These are phyloP conservation scores for Varanus komodoensis DNA, from an alignment of 2,113 vertebrate genomes.

Conservation along the genomic window DNA sequence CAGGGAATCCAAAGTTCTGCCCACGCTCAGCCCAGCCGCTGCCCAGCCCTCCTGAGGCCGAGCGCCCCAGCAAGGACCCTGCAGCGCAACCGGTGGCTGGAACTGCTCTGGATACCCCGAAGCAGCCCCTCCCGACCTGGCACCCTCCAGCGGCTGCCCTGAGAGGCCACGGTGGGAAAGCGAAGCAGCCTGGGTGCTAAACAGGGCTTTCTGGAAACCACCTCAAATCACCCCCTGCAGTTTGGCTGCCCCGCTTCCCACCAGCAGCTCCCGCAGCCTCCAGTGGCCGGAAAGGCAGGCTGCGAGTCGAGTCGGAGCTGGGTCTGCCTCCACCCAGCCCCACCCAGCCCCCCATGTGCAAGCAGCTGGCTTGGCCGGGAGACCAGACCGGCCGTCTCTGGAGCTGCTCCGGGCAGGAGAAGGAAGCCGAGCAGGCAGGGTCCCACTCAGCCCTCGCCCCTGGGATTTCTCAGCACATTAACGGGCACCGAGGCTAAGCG, in stretches of 20 bases:
- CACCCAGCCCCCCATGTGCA: not conserved
- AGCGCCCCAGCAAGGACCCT: no score
- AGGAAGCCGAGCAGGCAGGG: no score
- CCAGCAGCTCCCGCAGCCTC: no score
- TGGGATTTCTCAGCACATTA: not conserved
- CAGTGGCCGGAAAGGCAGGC: not conserved
- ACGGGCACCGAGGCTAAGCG: not conserved
- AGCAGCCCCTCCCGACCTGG: not conserved
- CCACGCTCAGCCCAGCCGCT: no score
- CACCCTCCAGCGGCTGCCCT: no score
- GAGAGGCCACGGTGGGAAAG: not conserved
- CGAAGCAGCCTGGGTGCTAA: no score
- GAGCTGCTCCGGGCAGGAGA: not conserved
- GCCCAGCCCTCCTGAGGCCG: no score
- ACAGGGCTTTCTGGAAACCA: not conserved
- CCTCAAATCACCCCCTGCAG: not conserved
- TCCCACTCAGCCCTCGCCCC: not conserved
- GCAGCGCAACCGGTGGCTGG: no score
- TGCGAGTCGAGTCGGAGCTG: not conserved
- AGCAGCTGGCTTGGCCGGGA: not conserved
- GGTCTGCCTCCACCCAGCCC: not conserved
- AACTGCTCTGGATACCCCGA: not conserved
- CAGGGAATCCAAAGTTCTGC: not conserved
- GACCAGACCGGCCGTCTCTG: slow-evolving; percentile 1
- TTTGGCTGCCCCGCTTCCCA: no score